A percentile compares a stretch with the other conserved stretches of the same genome.
phyloP scores from a whole-genome alignment of 2,797 vertebrate species.

The Gambelia wislizenii region DNA sequence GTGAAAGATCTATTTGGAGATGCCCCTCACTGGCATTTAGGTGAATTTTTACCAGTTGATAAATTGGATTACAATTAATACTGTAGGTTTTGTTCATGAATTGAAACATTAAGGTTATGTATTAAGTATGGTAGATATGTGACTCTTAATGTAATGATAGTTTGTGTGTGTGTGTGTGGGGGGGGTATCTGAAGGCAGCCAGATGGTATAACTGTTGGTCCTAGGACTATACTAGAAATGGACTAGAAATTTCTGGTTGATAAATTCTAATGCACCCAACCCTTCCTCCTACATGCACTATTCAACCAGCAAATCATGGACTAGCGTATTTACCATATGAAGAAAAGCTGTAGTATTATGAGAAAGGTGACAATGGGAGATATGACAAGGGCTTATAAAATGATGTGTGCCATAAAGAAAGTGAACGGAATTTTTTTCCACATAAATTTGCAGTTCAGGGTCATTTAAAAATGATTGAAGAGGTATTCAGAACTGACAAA shows the following conservation, averaged over 20 bases:
- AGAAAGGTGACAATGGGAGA: background rate
- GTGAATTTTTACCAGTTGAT: conserved; percentile 70
- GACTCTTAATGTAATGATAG: background rate
- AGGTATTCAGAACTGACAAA: background rate
- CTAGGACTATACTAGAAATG: background rate
- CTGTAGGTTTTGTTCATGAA: background rate
- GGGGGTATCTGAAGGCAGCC: background rate
- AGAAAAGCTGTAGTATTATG: background rate
- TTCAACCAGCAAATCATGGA: background rate
- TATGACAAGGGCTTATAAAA: background rate
- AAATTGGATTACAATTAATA: background rate
- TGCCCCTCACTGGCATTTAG: conserved; percentile 86
- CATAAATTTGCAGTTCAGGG: background rate
- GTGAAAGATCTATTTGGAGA: conserved; percentile 89
- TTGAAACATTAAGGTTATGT: background rate
- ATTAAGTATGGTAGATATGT: background rate
- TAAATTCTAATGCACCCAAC: background rate
- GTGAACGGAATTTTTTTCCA: background rate
- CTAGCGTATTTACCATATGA: background rate
- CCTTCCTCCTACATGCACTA: background rate
- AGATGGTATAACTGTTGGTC: background rate
- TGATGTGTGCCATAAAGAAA: background rate
- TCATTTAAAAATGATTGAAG: background rate
- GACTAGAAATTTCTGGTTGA: background rate
- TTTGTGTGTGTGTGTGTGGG: too few species aligned